Percentiles rank a stretch among this genome's conserved stretches.
These are phyloP conservation scores for Thalassaphorura encarpata DNA, from an alignment of 1,140 invertebrate species.

Conservation along the genomic window DNA sequence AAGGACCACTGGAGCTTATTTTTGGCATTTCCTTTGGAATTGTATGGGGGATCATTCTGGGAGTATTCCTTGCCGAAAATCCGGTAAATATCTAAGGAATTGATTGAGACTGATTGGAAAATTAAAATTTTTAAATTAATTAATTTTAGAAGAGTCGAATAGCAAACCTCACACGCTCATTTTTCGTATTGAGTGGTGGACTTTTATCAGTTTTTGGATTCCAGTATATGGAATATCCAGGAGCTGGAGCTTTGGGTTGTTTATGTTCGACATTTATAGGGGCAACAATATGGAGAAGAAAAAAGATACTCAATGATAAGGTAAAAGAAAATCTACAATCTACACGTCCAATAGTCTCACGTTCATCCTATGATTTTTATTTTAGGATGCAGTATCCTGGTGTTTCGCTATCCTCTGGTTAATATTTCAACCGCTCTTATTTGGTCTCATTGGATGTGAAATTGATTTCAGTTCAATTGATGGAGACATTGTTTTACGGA, in stretches of 20 bases:
- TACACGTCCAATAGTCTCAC: too few species aligned
- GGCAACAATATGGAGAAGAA: constrained; percentile 37
- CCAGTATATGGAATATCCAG: constrained; percentile 31
- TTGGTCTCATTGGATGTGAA: constrained; percentile 28
- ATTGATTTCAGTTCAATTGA: constrained; percentile 22
- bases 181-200: constrained; percentile 12
- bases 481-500: not conserved
- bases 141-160: too few species aligned
- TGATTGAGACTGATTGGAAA: too few species aligned
- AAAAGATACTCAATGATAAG: not conserved
- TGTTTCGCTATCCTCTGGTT: constrained; percentile 21
- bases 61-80: constrained; percentile 48
- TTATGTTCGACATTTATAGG: constrained; percentile 40
- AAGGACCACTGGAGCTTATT: constrained; percentile 64
- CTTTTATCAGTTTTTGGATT: constrained; percentile 25
- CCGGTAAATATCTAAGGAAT: not conserved
- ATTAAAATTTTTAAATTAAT: too few species aligned
- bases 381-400: constrained; percentile 14
- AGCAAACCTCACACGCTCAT: not conserved
- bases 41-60: constrained; percentile 59
- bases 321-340: too few species aligned
- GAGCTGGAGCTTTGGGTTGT: constrained; percentile 40
- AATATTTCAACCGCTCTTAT: constrained; percentile 28
- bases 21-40: constrained; percentile 63
- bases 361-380: too few species aligned